Evolutionary conservation across 2,888 invertebrate genomes (phyloP).

Genomic region (Mechanitis mazaeus): DNA sequence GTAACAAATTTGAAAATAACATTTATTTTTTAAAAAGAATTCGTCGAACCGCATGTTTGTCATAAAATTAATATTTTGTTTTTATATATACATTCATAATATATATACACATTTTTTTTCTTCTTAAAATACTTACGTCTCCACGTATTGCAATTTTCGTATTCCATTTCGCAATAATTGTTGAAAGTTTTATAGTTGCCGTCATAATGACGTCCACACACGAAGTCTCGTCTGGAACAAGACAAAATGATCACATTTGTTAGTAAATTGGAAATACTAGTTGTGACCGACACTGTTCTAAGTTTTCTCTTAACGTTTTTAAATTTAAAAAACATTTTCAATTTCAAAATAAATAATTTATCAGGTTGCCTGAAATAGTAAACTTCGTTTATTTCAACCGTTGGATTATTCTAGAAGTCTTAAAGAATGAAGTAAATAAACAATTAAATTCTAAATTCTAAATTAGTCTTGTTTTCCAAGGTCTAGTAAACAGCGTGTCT

Average conservation of each 20-base stretch:
- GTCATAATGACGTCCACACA: conserved; percentile 60
- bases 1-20: conserved; percentile 30
- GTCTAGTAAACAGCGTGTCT: neutral
- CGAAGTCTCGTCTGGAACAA: conserved; percentile 36
- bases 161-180: conserved; percentile 60
- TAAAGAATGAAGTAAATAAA: neutral
- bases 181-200: conserved; percentile 50
- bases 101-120: neutral
- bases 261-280: neutral
- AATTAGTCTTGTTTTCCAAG: neutral
- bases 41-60: neutral
- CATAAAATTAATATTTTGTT: no score
- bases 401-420: no score
- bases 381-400: no score
- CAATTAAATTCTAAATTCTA: neutral
- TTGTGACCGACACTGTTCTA: no score
- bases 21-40: neutral
- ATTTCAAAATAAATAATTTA: no score
- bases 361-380: no score
- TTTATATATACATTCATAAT: no score
- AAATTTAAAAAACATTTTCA: no score
- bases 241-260: conserved; percentile 6
- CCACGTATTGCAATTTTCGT: conserved; percentile 63
- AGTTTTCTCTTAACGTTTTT: no score
- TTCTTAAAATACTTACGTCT: conserved; percentile 45